phyloP scores from a whole-genome alignment of 2,797 vertebrate species.

The Micromesistius poutassou region DNA sequence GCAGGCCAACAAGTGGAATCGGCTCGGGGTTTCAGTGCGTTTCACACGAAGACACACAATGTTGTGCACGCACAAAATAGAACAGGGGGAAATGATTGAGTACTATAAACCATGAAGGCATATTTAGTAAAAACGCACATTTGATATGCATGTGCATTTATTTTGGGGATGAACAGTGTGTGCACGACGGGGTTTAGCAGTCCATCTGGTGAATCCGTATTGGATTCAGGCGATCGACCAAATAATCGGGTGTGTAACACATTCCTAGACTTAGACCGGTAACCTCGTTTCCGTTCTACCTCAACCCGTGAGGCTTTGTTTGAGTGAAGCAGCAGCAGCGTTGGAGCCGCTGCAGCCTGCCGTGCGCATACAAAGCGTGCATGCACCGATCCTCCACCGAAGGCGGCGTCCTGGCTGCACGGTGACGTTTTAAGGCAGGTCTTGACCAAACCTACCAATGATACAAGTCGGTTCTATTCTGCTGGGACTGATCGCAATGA shows the following conservation, averaged over 20 bases:
- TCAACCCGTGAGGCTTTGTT: conserved; percentile 27
- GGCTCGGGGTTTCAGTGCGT: conserved; percentile 8
- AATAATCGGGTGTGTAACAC: conserved; percentile 38
- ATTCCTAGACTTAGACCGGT: conserved; percentile 22
- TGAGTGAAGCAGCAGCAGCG: neutral
- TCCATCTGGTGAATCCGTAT: conserved; percentile 33
- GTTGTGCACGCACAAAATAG: neutral
- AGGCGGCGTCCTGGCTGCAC: conserved; percentile 71
- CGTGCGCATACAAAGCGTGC: neutral
- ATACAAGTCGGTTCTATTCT: conserved; percentile 72
- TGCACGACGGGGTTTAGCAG: conserved; percentile 20
- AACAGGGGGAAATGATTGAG: no score
- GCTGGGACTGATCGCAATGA: conserved; percentile 76
- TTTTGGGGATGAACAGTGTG: conserved; percentile 41
- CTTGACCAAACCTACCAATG: conserved; percentile 77
- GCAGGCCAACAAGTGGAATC: conserved; percentile 48
- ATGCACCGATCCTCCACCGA: conserved; percentile 51
- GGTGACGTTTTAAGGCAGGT: conserved; percentile 79
- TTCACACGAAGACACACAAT: neutral
- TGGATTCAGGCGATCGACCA: conserved; percentile 41
- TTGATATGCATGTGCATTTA: conserved; percentile 36
- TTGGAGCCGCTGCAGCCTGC: neutral
- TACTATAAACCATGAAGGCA: no score
- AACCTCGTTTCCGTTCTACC: conserved; percentile 30
- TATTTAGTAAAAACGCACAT: conserved; percentile 15